A percentile compares a stretch with the other conserved stretches of the same genome.
phyloP scores from a whole-genome alignment of 2,797 vertebrate species.

The Brachymystax lenok region DNA sequence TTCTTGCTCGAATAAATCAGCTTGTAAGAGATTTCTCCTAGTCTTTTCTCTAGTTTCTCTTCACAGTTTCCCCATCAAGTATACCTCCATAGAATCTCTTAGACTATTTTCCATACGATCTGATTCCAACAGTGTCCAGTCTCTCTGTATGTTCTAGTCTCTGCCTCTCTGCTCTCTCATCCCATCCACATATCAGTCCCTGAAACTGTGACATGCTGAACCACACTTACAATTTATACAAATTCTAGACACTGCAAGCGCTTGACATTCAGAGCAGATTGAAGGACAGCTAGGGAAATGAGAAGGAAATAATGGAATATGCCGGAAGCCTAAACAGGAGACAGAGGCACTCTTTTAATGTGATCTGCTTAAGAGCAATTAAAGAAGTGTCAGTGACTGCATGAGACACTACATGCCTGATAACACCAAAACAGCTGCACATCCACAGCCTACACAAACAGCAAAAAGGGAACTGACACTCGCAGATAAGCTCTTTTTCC shows the following conservation, averaged over 20 bases:
- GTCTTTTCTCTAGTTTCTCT: not conserved
- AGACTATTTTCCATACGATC: not conserved
- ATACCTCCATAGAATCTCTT: not conserved
- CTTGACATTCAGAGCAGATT: conserved; percentile 79
- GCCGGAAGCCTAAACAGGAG: conserved; percentile 62
- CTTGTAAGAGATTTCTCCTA: no score
- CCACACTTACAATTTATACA: conserved; percentile 80
- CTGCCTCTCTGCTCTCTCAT: not conserved
- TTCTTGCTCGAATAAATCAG: no score
- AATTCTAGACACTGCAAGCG: conserved; percentile 69
- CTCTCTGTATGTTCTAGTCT: not conserved
- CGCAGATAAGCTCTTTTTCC: not conserved
- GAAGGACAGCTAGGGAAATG: conserved; percentile 75
- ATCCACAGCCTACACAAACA: not conserved
- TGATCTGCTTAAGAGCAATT: conserved; percentile 72
- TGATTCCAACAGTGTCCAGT: not conserved
- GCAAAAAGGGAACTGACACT: not conserved
- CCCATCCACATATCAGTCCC: conserved; percentile 67
- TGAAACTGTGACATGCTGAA: conserved; percentile 72
- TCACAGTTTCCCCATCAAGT: not conserved
- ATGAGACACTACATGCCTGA: not conserved
- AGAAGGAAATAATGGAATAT: conserved; percentile 61
- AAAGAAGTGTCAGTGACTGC: conserved; percentile 53
- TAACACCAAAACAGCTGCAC: not conserved
- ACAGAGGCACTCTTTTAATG: conserved; percentile 61